Evolutionary conservation across 2,797 vertebrate genomes (phyloP), one percentile per base, ranked within the genome.

Genomic region (Myotis findleyi): DNA sequence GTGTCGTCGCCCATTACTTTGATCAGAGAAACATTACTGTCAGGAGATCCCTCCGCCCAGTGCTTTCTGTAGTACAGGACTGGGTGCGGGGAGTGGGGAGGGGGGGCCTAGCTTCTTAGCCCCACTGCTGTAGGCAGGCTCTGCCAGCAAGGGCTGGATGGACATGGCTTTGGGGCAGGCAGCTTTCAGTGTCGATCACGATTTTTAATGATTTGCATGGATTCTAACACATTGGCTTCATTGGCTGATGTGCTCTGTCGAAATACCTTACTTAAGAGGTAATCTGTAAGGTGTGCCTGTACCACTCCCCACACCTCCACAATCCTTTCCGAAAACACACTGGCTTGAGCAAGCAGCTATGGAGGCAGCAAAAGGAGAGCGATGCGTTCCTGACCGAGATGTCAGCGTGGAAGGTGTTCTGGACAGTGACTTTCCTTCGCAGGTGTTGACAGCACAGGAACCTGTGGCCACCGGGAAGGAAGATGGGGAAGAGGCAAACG

Each of bases 251-350:
- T 25, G 10, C 59, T 44, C 7, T 38, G 33, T 62, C 53, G 64
- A 2, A 92, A n/a, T 36, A 5, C 47, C 72, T 30, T 23, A 3
- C 80, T 25, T 51, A 36, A 71, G 66, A 59, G 57, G 6, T 9
- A 4, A 23, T 1, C 0, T 16, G 13, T 25, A 6, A 47, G 14
- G 7, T 25, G 1, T 5, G 8, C 16, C 23, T 2, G 0, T 6
- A 0, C 3, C 21, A 20, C 3, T 7, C 18, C 25, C 27, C 69
- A 36, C 23, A 2, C 16, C 2, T 41, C 69, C 59, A 5, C 44
- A 2, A 0, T 0, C 20, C 66, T 73, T 5, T 0, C 10, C 57
- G 80, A 1, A 1, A 2, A 47, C 44, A 49, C 5, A 30, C 33
- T 11, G 23, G 62, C 73, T 3, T 13, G 41, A 23, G 30, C 1